Percentiles rank a stretch among this genome's conserved stretches.
Conservation (phyloP, 1,140 invertebrate genomes). For the Eufriesea mexicana region DNA sequence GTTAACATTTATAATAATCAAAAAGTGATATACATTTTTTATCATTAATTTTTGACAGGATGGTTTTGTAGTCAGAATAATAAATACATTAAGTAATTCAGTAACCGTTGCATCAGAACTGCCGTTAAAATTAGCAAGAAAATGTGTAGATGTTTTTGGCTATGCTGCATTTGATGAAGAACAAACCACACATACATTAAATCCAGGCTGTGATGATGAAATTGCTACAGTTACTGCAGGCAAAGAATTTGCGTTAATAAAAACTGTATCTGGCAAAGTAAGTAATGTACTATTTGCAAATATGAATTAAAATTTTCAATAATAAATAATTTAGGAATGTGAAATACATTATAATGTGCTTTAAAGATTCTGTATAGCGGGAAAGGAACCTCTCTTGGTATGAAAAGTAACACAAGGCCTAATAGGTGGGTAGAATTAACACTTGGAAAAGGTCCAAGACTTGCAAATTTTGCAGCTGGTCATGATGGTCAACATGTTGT, state of each 20-base stretch:
- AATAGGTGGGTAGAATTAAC: conserved; percentile 90
- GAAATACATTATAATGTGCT: conserved; percentile 5
- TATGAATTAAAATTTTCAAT: conserved; percentile 1
- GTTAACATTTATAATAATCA: conserved; percentile 26
- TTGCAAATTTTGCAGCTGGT: conserved; percentile 92
- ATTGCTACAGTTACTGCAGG: conserved; percentile 87
- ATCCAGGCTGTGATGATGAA: conserved; percentile 87
- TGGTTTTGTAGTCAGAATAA: conserved; percentile 90
- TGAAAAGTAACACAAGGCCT: conserved; percentile 85
- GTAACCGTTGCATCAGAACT: conserved; percentile 86
- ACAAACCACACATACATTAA: conserved; percentile 80
- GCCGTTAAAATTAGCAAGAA: conserved; percentile 90
- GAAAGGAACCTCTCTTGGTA: conserved; percentile 88
- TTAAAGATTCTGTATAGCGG: conserved; percentile 89
- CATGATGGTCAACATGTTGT: conserved; percentile 96
- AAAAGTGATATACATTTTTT: conserved; percentile 9
- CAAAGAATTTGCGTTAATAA: conserved; percentile 93
- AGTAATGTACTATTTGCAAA: conserved; percentile 8
- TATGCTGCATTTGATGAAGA: conserved; percentile 88
- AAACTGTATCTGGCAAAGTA: conserved; percentile 90
- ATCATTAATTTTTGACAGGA: conserved; percentile 83
- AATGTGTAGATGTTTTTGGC: conserved; percentile 90
- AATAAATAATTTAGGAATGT: not conserved
- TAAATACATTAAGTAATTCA: conserved; percentile 86
- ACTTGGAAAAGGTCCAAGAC: conserved; percentile 89